Evolutionary conservation across 1,140 invertebrate species (phyloP), one percentile per base, ranked within the genome.

Genomic region (Heliothis virescens): DNA sequence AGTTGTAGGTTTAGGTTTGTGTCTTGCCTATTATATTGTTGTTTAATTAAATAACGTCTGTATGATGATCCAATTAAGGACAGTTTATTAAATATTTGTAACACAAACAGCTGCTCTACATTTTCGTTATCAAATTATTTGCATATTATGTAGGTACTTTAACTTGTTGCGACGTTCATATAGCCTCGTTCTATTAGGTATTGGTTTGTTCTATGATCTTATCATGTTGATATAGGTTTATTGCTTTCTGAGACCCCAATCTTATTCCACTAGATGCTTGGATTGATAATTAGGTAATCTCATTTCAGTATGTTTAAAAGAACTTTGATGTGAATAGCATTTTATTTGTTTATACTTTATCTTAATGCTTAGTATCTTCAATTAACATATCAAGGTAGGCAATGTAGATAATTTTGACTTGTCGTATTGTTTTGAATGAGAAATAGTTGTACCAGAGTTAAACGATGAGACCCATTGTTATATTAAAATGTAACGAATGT

Each of bases 221-320:
- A 48, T 67, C 63, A 18, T 21, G 41, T 67, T 67, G 16, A 67
- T 48, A 47, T 67, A 67, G 41, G 16, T 67, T 48, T 67, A 67
- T 48, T 67, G 41, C 41, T 67, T 67, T 48, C 63, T 3, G 18
- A 67, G 15, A 12, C 16, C 18, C 16, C 7, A 18, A 10, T 16
- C 21, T 21, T 16, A 18, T 57, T 57, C 55, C n/a, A 16, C 55
- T 57, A 10, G 10, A 57, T n/a, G 7, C 34, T 41, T 41, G 21
- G 16, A 57, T 57, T 21, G 18, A 16, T 2, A 7, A 57, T 57
- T 57, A 57, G 55, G 55, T 57, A 57, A 57, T 67, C 16, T 67
- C 2, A 48, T 67, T 47, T 41, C 15, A 67, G 13, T 15, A 26
- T 29, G 15, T 34, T 34, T 62, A 62, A 34, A 15, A 13, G 26